Evolutionary conservation across 2,113 vertebrate species (phyloP).

Genomic region (Rhombomys opimus): DNA sequence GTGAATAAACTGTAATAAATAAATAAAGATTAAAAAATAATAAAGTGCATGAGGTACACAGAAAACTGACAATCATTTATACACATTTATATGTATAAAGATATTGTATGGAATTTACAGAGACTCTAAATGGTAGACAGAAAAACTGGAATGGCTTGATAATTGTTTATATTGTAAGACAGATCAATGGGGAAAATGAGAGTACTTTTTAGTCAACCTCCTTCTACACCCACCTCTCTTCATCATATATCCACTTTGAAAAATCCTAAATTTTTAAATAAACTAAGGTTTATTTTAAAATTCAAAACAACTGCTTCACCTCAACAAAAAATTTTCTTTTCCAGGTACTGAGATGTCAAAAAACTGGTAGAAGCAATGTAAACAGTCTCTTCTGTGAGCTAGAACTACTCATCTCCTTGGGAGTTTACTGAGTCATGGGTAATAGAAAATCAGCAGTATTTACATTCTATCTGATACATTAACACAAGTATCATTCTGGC

Average conservation of each 20-base stretch:
- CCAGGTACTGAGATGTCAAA: neutral
- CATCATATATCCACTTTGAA: neutral
- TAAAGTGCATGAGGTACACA: neutral
- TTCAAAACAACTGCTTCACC: neutral
- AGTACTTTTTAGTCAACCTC: neutral
- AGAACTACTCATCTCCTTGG: neutral
- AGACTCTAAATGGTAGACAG: neutral
- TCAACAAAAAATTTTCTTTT: constrained; percentile 26
- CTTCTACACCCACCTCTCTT: neutral
- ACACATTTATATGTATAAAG: neutral
- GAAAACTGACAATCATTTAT: neutral
- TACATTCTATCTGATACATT: neutral
- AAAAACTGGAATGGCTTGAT: neutral
- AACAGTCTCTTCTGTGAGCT: neutral
- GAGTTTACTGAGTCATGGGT: neutral
- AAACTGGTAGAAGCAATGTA: neutral
- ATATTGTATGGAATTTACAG: neutral
- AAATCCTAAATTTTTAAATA: no score
- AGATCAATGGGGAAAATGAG: neutral
- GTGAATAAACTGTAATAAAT: no score
- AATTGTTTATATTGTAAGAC: neutral
- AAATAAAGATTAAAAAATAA: no score
- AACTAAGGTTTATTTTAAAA: constrained; percentile 37
- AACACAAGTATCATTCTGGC: neutral
- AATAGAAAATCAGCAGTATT: neutral